phyloP scores from a whole-genome alignment of 2,113 vertebrate genomes.

The Catharus minimus region DNA sequence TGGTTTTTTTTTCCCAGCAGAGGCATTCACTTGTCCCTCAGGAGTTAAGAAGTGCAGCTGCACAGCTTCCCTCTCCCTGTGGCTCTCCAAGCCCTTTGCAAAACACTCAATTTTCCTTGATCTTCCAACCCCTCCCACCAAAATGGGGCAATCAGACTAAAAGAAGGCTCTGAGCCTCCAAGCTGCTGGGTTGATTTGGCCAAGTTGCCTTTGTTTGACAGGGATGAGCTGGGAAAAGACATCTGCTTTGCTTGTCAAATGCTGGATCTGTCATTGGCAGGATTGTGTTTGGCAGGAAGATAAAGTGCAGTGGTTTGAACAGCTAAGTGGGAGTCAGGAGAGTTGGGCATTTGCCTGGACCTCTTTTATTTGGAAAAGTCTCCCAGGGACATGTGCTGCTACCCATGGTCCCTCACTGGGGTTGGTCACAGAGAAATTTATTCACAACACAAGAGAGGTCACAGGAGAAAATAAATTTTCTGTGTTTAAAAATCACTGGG shows the following conservation, averaged over 20 bases:
- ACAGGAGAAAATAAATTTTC: background rate
- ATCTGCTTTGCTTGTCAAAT: background rate
- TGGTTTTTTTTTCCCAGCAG: background rate
- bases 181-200: background rate
- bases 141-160: background rate
- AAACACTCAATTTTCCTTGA: background rate
- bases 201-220: constrained; percentile 5
- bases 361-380: background rate
- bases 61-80: background rate
- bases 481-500: background rate
- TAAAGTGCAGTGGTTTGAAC: background rate
- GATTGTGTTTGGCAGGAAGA: background rate
- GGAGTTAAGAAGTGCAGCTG: background rate
- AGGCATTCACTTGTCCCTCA: background rate
- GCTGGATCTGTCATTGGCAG: constrained; percentile 3
- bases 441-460: background rate
- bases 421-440: background rate
- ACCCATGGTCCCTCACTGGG: background rate
- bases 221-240: background rate
- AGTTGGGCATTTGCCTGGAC: constrained; percentile 11
- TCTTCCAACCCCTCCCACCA: background rate
- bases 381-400: background rate
- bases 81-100: background rate
- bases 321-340: background rate
- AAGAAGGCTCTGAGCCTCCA: background rate